phyloP scores from a whole-genome alignment of 1,140 invertebrate genomes.

The Drosophila sp. region DNA sequence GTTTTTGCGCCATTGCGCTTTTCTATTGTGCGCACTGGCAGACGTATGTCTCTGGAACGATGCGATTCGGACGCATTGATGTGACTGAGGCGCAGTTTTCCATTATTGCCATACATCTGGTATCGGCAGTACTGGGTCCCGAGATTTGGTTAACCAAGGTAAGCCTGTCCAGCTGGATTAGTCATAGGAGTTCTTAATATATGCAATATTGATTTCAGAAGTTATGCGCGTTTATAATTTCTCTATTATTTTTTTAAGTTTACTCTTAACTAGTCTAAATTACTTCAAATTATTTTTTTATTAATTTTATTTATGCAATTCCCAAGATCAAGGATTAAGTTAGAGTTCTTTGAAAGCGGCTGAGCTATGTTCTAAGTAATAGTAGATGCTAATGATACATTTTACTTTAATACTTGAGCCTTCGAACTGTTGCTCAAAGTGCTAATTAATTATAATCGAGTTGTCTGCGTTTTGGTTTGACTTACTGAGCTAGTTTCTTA shows the following conservation, averaged over 20 bases:
- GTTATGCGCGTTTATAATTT: slow-evolving; percentile 54
- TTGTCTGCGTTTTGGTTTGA: slow-evolving; percentile 37
- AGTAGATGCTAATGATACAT: slow-evolving; percentile 22
- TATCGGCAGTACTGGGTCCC: slow-evolving; percentile 94
- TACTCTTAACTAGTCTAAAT: slow-evolving; percentile 16
- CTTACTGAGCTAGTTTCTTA: slow-evolving; percentile 35
- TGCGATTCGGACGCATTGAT: slow-evolving; percentile 97
- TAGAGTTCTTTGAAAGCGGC: slow-evolving; percentile 3
- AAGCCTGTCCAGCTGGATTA: slow-evolving; percentile 58
- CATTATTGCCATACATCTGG: slow-evolving; percentile 95
- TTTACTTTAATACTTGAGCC: not conserved
- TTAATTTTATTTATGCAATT: slow-evolving; percentile 11
- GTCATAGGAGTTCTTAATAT: not conserved
- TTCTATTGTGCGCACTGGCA: slow-evolving; percentile 99
- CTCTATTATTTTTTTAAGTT: slow-evolving; percentile 14
- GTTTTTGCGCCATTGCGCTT: slow-evolving; percentile 95
- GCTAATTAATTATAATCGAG: slow-evolving; percentile 33
- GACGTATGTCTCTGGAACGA: slow-evolving; percentile 97
- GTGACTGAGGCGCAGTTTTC: slow-evolving; percentile 99
- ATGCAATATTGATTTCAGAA: slow-evolving; percentile 53
- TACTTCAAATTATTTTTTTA: not conserved
- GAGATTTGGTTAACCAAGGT: slow-evolving; percentile 94
- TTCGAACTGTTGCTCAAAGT: slow-evolving; percentile 3
- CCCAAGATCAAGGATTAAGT: slow-evolving; percentile 15
- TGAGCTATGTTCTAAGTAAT: slow-evolving; percentile 7